Evolutionary conservation across 2,888 invertebrate genomes (phyloP).

Genomic region (Ashinkailepas kermadecensis): DNA sequence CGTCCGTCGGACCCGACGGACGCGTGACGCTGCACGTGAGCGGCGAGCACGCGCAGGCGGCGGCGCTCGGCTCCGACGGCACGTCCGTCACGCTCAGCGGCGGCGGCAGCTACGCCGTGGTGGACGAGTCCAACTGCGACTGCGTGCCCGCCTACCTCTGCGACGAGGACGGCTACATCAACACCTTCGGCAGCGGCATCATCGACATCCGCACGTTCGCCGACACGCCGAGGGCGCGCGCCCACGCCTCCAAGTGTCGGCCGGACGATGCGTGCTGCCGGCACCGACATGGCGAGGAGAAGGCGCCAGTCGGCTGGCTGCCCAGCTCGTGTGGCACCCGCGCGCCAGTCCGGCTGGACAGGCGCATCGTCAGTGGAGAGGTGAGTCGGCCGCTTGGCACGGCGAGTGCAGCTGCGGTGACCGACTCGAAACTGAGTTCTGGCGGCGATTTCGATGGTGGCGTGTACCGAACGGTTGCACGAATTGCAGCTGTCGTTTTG

Average conservation of each 20-base stretch:
- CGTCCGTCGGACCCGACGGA: not conserved
- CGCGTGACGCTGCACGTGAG: not conserved
- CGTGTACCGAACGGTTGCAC: no score
- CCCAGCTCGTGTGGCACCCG: not conserved
- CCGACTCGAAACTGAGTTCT: not conserved
- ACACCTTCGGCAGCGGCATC: conserved; percentile 59
- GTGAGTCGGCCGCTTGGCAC: not conserved
- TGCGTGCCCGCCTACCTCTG: conserved; percentile 74
- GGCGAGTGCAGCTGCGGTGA: not conserved
- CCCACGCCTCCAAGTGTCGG: not conserved
- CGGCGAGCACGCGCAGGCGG: not conserved
- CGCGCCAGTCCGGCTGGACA: not conserved
- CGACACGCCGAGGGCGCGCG: no score
- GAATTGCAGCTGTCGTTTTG: no score
- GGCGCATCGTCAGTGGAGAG: not conserved
- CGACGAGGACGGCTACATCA: conserved; percentile 51
- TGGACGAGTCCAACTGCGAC: conserved; percentile 46
- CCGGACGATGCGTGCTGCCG: conserved; percentile 1
- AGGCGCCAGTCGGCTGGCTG: not conserved
- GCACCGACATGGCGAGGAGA: not conserved
- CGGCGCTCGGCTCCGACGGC: not conserved
- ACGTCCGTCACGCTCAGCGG: not conserved
- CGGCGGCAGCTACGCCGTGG: not conserved
- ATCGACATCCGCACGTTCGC: conserved; percentile 61
- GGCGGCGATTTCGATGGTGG: no score